Percentiles rank a stretch among this genome's conserved stretches.
Evolutionary conservation across 2,113 vertebrate genomes (phyloP).

Genomic region (Vanacampus margaritifer): DNA sequence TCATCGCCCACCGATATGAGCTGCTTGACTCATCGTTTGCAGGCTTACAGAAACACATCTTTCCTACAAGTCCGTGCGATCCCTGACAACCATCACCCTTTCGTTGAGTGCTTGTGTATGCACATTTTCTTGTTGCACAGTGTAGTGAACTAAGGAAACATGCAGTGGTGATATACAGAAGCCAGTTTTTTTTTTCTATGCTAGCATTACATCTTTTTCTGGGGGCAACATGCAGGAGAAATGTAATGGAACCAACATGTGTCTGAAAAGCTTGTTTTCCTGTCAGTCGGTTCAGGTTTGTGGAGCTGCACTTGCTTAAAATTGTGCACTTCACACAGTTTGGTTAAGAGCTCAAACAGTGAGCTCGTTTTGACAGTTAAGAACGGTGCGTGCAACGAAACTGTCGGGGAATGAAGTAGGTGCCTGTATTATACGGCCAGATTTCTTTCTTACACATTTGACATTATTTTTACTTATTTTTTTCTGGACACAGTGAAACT

Average conservation of each 20-base stretch:
- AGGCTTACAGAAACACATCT: slow-evolving; percentile 38
- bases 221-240: slow-evolving; percentile 2
- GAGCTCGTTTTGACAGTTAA: slow-evolving; percentile 24
- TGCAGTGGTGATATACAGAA: neutral
- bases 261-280: slow-evolving; percentile 23
- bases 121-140: slow-evolving; percentile 3
- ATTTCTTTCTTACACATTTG: neutral
- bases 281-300: slow-evolving; percentile 15
- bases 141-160: slow-evolving; percentile 8
- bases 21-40: slow-evolving; percentile 53
- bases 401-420: slow-evolving; percentile 1
- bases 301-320: slow-evolving; percentile 13
- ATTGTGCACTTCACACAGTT: slow-evolving; percentile 21
- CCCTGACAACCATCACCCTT: slow-evolving; percentile 16
- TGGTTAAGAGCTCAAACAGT: slow-evolving; percentile 33
- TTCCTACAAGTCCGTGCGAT: slow-evolving; percentile 10
- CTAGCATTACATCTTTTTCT: slow-evolving; percentile 4
- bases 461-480: neutral
- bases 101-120: slow-evolving; percentile 3
- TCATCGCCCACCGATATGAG: slow-evolving; percentile 33
- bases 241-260: slow-evolving; percentile 9
- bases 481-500: neutral
- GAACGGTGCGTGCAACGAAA: slow-evolving; percentile 18
- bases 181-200: neutral
- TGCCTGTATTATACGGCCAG: neutral